Evolutionary conservation across 1,140 invertebrate species (phyloP), one percentile per base, ranked within the genome.

Genomic region (Drosophila tsacasi): DNA sequence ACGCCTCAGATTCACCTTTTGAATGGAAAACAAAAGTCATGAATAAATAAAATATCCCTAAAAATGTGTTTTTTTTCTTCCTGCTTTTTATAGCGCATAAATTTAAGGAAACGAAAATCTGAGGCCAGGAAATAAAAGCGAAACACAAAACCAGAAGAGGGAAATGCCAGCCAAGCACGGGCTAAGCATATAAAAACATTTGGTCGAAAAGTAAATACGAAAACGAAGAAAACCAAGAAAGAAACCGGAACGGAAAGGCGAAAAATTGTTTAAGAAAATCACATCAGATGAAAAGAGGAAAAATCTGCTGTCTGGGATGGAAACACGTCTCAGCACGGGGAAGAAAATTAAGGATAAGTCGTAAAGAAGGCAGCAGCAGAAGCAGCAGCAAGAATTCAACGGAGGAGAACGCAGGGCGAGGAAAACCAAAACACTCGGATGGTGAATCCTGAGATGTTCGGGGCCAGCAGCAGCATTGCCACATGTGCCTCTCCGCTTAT

Each of bases 271-370:
- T 42, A 78, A 67, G 65, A 63, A 89, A 89, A 89, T 89, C 85
- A 89, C 78, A 82, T 89, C 85, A 76, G 55, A 72, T 60, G 69
- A 73, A 73, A 78, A 64, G 64, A 63, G 81, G 66, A 83, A 90
- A 89, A 90, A 90, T 90, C 85, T 90, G 85, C 85, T 90, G 81
- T 55, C 61, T 76, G 84, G 62, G 66, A 87, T 74, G 76, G 81
- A 89, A 89, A 83, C 81, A 82, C 79, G 75, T 79, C 83, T 40
- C 44, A 52, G 25, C 37, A 72, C 65, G 76, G 60, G 76, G 37
- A 62, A 58, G 64, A 78, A 89, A 90, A 90, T 89, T 84, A 90
- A 89, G 85, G 68, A 73, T 76, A 69, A 61, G 71, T 76, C 85
- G 59, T 85, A 79, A 81, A 84, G 58, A 80, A 80, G 65, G 58